Conservation (phyloP, 2,888 invertebrate species). For the Tortricodes alternella region DNA sequence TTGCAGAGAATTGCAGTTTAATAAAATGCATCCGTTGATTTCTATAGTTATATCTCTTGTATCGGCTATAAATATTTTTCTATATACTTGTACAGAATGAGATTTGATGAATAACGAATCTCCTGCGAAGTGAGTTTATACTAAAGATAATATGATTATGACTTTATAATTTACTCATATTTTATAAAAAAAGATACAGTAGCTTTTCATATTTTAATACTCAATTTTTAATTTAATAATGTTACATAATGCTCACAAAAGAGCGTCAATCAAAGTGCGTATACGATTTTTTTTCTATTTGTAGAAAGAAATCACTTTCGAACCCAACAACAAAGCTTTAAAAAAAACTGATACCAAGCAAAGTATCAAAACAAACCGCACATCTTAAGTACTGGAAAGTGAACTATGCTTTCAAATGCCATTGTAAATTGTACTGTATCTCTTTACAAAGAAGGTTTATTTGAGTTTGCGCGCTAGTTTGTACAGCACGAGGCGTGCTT, state of each 20-base stretch:
- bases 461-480: not conserved
- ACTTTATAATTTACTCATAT: no score
- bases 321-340: slow-evolving; percentile 16
- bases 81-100: no score
- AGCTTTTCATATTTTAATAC: not conserved
- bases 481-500: slow-evolving; percentile 12
- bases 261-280: slow-evolving; percentile 5
- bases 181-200: not conserved
- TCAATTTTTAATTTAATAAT: slow-evolving; percentile 8
- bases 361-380: slow-evolving; percentile 31
- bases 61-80: no score
- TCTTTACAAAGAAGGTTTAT: not conserved
- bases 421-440: slow-evolving; percentile 1
- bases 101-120: no score
- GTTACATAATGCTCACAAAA: not conserved
- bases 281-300: slow-evolving; percentile 12
- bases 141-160: no score
- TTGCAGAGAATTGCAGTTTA: no score
- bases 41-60: no score
- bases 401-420: slow-evolving; percentile 20
- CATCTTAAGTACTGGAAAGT: slow-evolving; percentile 28
- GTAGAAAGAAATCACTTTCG: slow-evolving; percentile 25
- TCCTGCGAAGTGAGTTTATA: no score
- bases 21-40: no score
- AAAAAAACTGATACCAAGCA: slow-evolving; percentile 11